These are phyloP conservation scores for Neopelma chrysocephalum DNA, from an alignment of 2,797 vertebrate species.

Conservation along the genomic window DNA sequence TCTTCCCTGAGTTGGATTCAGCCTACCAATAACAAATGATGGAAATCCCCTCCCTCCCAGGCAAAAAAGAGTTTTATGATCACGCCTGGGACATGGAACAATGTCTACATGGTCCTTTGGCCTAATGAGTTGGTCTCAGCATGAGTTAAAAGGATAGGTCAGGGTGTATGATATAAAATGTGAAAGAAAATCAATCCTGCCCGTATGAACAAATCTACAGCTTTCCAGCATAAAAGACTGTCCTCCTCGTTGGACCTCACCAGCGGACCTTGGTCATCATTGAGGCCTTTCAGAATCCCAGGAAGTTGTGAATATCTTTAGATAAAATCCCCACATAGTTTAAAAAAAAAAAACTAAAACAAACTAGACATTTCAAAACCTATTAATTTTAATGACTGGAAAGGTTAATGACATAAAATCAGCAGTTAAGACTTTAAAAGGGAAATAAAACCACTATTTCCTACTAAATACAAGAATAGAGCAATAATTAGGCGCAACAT, in stretches of 20 bases:
- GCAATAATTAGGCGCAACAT: not conserved
- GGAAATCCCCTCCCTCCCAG: accelerated
- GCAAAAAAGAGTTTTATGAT: not conserved
- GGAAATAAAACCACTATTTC: not conserved
- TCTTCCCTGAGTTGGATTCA: not conserved
- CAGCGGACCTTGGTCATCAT: not conserved
- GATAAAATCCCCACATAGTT: not conserved
- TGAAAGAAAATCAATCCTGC: not conserved
- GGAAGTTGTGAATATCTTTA: not conserved
- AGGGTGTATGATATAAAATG: not conserved
- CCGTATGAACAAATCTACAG: not conserved
- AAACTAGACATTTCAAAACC: not conserved
- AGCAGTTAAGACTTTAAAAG: not conserved
- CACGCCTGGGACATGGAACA: not conserved
- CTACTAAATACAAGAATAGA: not conserved
- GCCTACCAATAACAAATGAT: not conserved
- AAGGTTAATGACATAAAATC: conserved; percentile 1
- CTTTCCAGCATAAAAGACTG: not conserved
- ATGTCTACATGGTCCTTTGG: not conserved
- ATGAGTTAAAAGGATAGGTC: not conserved
- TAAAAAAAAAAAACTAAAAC: not conserved
- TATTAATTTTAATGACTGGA: conserved; percentile 1
- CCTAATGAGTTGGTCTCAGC: not conserved
- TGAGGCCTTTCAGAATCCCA: not conserved
- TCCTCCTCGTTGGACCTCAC: not conserved